Evolutionary conservation across 2,888 invertebrate species (phyloP).

Genomic region (Metopia argyrocephala): DNA sequence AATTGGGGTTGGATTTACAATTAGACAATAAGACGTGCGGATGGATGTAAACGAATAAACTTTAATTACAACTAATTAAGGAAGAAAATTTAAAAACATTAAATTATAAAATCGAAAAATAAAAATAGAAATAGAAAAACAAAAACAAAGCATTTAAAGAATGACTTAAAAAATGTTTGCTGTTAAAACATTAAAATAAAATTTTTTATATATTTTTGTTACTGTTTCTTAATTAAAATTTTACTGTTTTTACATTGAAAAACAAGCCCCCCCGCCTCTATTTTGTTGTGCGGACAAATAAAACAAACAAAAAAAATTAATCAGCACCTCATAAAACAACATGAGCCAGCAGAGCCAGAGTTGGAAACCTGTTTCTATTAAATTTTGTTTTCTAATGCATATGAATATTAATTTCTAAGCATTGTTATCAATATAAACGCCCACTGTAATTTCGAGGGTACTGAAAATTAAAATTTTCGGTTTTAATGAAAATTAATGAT

Average conservation of each 20-base stretch:
- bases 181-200: too few species aligned
- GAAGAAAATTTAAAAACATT: too few species aligned
- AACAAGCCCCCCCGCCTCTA: background rate
- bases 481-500: slow-evolving; percentile 49
- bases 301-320: background rate
- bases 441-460: slow-evolving; percentile 46
- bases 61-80: too few species aligned
- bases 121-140: too few species aligned
- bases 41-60: too few species aligned
- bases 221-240: slow-evolving; percentile 10
- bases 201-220: too few species aligned
- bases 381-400: slow-evolving; percentile 47
- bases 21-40: background rate
- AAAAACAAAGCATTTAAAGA: too few species aligned
- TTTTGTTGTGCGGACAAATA: too few species aligned
- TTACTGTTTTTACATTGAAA: slow-evolving; percentile 6
- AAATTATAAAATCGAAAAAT: too few species aligned
- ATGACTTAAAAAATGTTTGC: too few species aligned
- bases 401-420: slow-evolving; percentile 20
- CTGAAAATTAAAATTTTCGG: slow-evolving; percentile 12
- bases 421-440: slow-evolving; percentile 40
- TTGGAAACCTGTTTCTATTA: slow-evolving; percentile 38
- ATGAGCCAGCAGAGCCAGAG: slow-evolving; percentile 4
- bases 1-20: slow-evolving; percentile 53
- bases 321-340: slow-evolving; percentile 19